These are phyloP conservation scores for Psilopsiagon aurifrons DNA, from an alignment of 2,113 vertebrate species.

Conservation along the genomic window DNA sequence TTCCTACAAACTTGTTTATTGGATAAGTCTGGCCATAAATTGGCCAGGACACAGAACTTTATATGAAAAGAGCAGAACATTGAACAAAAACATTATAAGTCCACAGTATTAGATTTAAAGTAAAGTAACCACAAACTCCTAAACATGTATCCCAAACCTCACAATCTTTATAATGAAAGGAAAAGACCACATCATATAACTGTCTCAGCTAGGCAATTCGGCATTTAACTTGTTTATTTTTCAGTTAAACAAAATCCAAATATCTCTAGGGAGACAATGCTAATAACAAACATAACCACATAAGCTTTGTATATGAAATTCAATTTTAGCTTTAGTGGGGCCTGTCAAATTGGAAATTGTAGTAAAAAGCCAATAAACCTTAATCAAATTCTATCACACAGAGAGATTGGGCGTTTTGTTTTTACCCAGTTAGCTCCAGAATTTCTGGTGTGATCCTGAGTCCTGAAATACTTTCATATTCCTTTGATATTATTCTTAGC, in stretches of 20 bases:
- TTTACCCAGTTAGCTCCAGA: slow-evolving; percentile 29
- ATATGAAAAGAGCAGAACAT: slow-evolving; percentile 56
- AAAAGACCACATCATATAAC: slow-evolving; percentile 63
- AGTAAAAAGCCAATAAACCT: slow-evolving; percentile 60
- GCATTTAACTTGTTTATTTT: slow-evolving; percentile 69
- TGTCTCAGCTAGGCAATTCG: slow-evolving; percentile 36
- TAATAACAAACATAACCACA: slow-evolving; percentile 64
- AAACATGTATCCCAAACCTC: slow-evolving; percentile 56
- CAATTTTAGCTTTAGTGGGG: slow-evolving; percentile 66
- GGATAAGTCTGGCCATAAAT: slow-evolving; percentile 57
- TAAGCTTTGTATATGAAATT: slow-evolving; percentile 62
- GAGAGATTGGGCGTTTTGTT: slow-evolving; percentile 21
- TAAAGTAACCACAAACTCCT: slow-evolving; percentile 51
- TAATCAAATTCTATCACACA: slow-evolving; percentile 59
- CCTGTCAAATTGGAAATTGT: slow-evolving; percentile 62
- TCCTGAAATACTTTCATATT: neutral
- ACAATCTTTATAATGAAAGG: slow-evolving; percentile 57
- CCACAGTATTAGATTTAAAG: slow-evolving; percentile 50
- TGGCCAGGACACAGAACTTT: slow-evolving; percentile 57
- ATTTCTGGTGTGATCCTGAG: neutral
- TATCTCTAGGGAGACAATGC: slow-evolving; percentile 66
- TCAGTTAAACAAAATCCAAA: slow-evolving; percentile 69
- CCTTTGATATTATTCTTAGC: neutral
- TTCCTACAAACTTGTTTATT: slow-evolving; percentile 69
- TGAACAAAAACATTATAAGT: slow-evolving; percentile 37